Percentiles rank a stretch among this genome's conserved stretches.
These are phyloP conservation scores for Oreochromis spilurus DNA, from an alignment of 2,113 vertebrate species.

Conservation along the genomic window DNA sequence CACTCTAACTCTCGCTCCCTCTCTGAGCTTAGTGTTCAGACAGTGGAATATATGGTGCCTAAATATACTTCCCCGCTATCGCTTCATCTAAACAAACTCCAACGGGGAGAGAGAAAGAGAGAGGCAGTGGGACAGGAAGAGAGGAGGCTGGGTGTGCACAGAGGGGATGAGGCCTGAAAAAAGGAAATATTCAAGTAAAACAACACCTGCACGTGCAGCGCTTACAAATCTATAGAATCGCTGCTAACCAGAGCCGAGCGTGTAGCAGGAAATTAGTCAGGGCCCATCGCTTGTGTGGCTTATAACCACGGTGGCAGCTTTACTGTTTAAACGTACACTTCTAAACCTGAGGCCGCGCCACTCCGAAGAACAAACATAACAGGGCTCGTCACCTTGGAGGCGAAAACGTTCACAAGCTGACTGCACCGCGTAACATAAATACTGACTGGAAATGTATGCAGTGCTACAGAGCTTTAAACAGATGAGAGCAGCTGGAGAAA, in stretches of 20 bases:
- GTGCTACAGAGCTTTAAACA: constrained; percentile 9
- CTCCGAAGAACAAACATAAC: neutral
- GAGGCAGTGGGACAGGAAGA: constrained; percentile 60
- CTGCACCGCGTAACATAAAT: constrained; percentile 1
- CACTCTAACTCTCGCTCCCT: constrained; percentile 27
- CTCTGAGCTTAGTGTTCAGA: constrained; percentile 70
- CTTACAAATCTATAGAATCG: neutral
- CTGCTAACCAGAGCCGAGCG: neutral
- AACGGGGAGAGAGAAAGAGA: constrained; percentile 56
- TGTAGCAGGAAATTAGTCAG: neutral
- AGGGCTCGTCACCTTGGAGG: neutral
- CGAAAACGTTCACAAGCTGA: neutral
- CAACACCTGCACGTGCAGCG: constrained; percentile 50
- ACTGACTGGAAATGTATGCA: neutral
- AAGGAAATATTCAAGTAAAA: constrained; percentile 46
- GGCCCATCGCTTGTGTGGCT: constrained; percentile 2
- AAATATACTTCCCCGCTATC: constrained; percentile 71
- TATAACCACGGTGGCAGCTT: constrained; percentile 4
- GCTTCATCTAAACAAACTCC: constrained; percentile 66
- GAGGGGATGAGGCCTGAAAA: constrained; percentile 36
- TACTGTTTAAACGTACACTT: constrained; percentile 12
- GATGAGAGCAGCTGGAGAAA: constrained; percentile 36
- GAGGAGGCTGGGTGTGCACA: constrained; percentile 29
- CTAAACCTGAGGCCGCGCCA: neutral
- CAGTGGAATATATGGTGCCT: constrained; percentile 68